These are phyloP conservation scores for Misgurnus mizolepis DNA, from an alignment of 2,113 vertebrate species.

Conservation along the genomic window DNA sequence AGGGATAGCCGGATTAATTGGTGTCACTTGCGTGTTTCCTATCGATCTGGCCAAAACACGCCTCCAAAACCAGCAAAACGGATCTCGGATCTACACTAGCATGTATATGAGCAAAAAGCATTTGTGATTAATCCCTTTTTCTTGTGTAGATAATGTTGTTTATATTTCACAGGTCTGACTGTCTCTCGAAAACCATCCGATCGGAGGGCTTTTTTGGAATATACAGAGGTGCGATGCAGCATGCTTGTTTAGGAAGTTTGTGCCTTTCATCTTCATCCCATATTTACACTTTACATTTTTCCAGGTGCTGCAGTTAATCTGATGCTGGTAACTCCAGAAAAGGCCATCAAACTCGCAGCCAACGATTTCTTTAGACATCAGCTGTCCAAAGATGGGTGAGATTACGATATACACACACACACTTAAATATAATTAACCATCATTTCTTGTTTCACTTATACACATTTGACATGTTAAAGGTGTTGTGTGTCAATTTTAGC, in stretches of 20 bases:
- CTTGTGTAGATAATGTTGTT: conserved; percentile 1
- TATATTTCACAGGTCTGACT: conserved; percentile 83
- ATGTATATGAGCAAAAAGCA: conserved; percentile 67
- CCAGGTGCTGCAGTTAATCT: conserved; percentile 84
- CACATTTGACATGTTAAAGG: no score
- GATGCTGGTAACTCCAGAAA: conserved; percentile 82
- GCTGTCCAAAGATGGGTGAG: conserved; percentile 79
- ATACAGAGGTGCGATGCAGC: conserved; percentile 84
- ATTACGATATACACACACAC: neutral
- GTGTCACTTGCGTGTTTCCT: conserved; percentile 88
- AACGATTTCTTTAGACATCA: conserved; percentile 83
- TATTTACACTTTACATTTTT: conserved; percentile 10
- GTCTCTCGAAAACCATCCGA: conserved; percentile 89
- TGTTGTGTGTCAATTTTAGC: no score
- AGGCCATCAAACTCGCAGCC: conserved; percentile 84
- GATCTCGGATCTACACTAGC: conserved; percentile 75
- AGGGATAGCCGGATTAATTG: conserved; percentile 84
- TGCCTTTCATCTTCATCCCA: neutral
- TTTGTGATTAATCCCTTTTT: neutral
- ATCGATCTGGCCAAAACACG: conserved; percentile 88
- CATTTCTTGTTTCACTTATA: no score
- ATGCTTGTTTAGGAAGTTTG: neutral
- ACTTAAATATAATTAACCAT: no score
- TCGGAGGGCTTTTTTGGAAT: conserved; percentile 95
- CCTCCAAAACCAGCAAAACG: conserved; percentile 87